phyloP scores from a whole-genome alignment of 2,113 vertebrate genomes.

The Cyanoderma ruficeps region DNA sequence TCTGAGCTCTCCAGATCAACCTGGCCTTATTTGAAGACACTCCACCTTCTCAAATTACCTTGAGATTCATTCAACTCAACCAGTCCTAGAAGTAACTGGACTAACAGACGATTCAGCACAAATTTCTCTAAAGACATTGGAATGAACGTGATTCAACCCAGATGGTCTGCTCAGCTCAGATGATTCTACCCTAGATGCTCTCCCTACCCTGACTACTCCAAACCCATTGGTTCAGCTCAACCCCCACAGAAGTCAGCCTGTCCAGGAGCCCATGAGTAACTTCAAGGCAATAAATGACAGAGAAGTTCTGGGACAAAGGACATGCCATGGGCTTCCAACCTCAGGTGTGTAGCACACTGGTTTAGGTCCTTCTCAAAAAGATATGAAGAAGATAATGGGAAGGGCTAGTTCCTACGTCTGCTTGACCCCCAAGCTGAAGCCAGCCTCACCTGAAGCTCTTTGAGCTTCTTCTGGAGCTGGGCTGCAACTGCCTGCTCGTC shows the following conservation, averaged over 20 bases:
- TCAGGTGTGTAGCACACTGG: not conserved
- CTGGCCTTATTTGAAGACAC: not conserved
- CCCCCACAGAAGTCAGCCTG: not conserved
- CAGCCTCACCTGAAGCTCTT: slow-evolving; percentile 84
- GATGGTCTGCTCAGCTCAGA: not conserved
- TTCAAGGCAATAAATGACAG: not conserved
- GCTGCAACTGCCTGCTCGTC: slow-evolving; percentile 83
- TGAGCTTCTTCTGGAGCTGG: slow-evolving; percentile 90
- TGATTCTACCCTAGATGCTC: not conserved
- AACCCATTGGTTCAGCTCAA: not conserved
- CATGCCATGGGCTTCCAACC: not conserved
- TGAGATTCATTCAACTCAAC: not conserved
- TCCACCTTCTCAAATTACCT: not conserved
- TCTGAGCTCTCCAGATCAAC: not conserved
- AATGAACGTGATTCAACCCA: not conserved
- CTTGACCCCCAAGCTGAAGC: not conserved
- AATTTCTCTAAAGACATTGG: not conserved
- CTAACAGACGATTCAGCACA: not conserved
- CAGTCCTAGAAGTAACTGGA: not conserved
- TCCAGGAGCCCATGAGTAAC: not conserved
- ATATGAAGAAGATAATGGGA: not conserved
- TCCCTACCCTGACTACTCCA: not conserved
- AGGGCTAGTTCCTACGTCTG: not conserved
- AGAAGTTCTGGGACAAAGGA: not conserved
- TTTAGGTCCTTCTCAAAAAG: not conserved